Evolutionary conservation across 2,888 invertebrate species (phyloP), one percentile per base, ranked within the genome.

Genomic region (Apotomis betuletana): DNA sequence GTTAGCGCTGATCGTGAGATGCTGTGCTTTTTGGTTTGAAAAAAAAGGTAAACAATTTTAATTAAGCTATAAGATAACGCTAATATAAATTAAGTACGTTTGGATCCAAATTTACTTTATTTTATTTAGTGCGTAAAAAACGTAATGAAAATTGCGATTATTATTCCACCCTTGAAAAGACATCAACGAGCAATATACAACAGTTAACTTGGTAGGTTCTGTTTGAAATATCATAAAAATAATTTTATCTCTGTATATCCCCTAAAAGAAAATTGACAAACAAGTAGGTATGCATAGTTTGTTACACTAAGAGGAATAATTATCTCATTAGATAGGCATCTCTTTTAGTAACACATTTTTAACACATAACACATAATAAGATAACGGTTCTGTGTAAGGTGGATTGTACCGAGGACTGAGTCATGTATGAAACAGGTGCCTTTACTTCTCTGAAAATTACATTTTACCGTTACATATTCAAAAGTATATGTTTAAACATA

Each of bases 11-110:
- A 77, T 79, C 67, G 79, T 77, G 77, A 75, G 75, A 79, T 78
- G 80, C 76, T 69, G 75, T 74, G 75, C 61, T 75, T 78, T 77
- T 83, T 86, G 84, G 84, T 85, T 84, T 78, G 79, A 81, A 81
- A 78, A 81, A 81, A 83, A 85, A 87, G 88, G 88, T 88, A 87
- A 85, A 83, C 84, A 54, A 54, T 46, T 68, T 59, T 49, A 62
- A 57, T 49, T 58, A 3, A 10, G 13, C 4, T 52, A 58, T 44
- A 58, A 27, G 27, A 55, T 44, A 27, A 64, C 8, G 13, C 1
- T 44, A 44, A 6, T 44, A 44, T 44, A 44, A 44, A 44, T 6
- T 44, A 44, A 44, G 44, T 44, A 10, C 10, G 3, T 49, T 10
- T 49, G 9, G 1, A 49, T 49, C 2, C 9, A 10, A 9, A 10